Evolutionary conservation across 2,888 invertebrate species (phyloP).

Genomic region (Drosophila kambysellisi): DNA sequence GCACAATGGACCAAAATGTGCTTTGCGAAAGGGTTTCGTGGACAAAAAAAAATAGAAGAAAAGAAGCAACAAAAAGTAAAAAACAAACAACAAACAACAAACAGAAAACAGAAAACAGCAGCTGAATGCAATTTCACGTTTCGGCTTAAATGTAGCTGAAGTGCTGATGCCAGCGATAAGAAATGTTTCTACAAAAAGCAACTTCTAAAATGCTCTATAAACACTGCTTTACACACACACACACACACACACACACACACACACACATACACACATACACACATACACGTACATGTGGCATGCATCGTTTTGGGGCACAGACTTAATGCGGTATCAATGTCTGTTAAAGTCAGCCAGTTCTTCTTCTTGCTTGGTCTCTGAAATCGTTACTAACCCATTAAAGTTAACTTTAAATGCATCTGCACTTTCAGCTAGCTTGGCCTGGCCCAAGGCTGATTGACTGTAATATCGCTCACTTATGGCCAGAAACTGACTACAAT

Average conservation of each 20-base stretch:
- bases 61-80: neutral
- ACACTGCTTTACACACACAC: conserved; percentile 10
- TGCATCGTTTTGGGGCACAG: conserved; percentile 7
- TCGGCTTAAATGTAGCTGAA: conserved; percentile 44
- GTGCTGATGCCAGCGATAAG: conserved; percentile 56
- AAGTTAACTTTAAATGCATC: neutral
- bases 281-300: neutral
- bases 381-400: neutral
- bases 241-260: too few relatives aligned
- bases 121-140: conserved; percentile 56
- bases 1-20: conserved; percentile 51
- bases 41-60: conserved; percentile 5
- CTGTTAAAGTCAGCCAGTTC: conserved; percentile 2
- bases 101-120: conserved; percentile 6
- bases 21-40: conserved; percentile 42
- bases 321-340: conserved; percentile 10
- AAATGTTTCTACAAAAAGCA: conserved; percentile 34
- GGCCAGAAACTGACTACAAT: neutral
- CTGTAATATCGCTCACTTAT: conserved; percentile 1
- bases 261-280: neutral
- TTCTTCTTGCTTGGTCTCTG: neutral
- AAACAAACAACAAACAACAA: conserved; percentile 1
- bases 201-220: conserved; percentile 31
- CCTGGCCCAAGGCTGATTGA: neutral
- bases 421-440: neutral